Percentiles rank a stretch among this genome's conserved stretches.
phyloP scores from a whole-genome alignment of 1,140 invertebrate genomes.

The Pollicipes pollicipes region DNA sequence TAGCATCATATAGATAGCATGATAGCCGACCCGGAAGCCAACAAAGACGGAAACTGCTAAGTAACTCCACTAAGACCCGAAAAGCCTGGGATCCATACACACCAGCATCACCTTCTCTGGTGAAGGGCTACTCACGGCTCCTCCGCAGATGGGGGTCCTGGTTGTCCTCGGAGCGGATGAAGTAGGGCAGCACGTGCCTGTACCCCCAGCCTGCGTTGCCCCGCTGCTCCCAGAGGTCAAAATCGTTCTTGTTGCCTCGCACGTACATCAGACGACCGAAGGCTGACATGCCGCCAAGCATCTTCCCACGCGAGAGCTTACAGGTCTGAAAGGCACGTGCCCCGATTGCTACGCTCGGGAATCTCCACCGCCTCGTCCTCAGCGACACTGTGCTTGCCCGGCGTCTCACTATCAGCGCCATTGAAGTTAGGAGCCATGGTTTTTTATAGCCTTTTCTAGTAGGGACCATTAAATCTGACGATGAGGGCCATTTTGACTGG shows the following conservation, averaged over 20 bases:
- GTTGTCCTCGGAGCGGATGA: slow-evolving; percentile 59
- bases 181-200: slow-evolving; percentile 63
- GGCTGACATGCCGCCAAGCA: slow-evolving; percentile 37
- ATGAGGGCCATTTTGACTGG: neutral
- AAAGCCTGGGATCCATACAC: too few relatives aligned
- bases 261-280: slow-evolving; percentile 83
- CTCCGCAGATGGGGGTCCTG: slow-evolving; percentile 3
- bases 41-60: too few relatives aligned
- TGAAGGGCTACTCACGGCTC: neutral
- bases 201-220: slow-evolving; percentile 81
- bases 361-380: too few relatives aligned
- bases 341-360: too few relatives aligned
- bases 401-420: too few relatives aligned
- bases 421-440: too few relatives aligned
- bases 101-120: neutral
- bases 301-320: neutral
- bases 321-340: neutral
- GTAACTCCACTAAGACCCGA: too few relatives aligned
- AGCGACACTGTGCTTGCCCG: too few relatives aligned
- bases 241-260: slow-evolving; percentile 72
- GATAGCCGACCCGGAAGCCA: neutral
- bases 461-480: neutral
- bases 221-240: slow-evolving; percentile 67
- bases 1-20: neutral
- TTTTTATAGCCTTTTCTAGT: too few relatives aligned